These are phyloP conservation scores for Coelinius sp. DNA, from an alignment of 2,888 invertebrate species.

Conservation along the genomic window DNA sequence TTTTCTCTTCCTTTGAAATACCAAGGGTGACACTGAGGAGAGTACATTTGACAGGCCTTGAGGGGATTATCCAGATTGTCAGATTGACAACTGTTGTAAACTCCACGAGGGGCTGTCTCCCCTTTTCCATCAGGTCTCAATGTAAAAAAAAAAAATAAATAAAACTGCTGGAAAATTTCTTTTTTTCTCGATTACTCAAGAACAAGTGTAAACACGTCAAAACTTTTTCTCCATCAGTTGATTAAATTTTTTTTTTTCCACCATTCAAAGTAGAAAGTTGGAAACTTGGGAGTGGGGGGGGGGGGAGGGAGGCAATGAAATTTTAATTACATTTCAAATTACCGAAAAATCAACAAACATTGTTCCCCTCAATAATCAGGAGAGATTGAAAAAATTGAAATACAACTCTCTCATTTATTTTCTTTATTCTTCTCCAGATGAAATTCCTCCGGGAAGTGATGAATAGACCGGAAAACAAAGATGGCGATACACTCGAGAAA, in stretches of 20 bases:
- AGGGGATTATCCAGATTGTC: slow-evolving; percentile 41
- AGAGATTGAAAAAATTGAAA: slow-evolving; percentile 1
- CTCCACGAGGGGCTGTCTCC: background rate
- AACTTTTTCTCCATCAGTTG: slow-evolving; percentile 12
- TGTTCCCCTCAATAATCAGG: background rate
- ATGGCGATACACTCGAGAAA: slow-evolving; percentile 4
- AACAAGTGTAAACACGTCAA: slow-evolving; percentile 16
- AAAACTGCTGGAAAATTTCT: background rate
- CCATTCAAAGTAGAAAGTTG: background rate
- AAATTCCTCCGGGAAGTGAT: background rate
- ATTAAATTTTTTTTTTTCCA: slow-evolving; percentile 4
- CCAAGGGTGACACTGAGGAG: slow-evolving; percentile 24
- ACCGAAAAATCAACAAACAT: slow-evolving; percentile 4
- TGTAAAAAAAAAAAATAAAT: background rate
- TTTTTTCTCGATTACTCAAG: background rate
- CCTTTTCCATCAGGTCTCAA: no score
- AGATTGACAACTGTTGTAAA: slow-evolving; percentile 42
- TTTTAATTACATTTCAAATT: background rate
- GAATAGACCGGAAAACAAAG: background rate
- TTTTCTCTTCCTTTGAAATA: background rate
- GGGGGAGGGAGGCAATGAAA: background rate
- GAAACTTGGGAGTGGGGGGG: background rate
- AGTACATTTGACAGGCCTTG: slow-evolving; percentile 32
- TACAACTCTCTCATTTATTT: background rate
- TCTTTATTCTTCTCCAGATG: background rate